Conservation (phyloP, 2,797 vertebrate genomes). For the Mallotus villosus region DNA sequence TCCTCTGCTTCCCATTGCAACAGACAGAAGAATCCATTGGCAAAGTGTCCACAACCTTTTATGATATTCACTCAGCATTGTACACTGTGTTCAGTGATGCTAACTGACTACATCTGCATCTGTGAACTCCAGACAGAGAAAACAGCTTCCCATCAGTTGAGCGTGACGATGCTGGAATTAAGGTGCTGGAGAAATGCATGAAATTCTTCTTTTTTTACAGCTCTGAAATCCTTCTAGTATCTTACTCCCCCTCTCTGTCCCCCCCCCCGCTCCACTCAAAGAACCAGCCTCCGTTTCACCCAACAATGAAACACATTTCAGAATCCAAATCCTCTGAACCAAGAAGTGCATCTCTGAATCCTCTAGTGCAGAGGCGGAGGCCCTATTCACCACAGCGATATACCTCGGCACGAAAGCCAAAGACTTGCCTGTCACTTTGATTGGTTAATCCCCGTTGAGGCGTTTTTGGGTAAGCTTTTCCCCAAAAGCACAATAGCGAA, state of each 20-base stretch:
- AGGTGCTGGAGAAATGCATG: slow-evolving; percentile 31
- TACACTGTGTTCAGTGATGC: background rate
- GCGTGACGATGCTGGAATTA: background rate
- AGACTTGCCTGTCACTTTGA: slow-evolving; percentile 14
- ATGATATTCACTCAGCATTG: background rate
- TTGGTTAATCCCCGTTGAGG: slow-evolving; percentile 19
- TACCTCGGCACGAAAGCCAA: slow-evolving; percentile 22
- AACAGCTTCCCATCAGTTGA: slow-evolving; percentile 13
- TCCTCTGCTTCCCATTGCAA: too few relatives aligned
- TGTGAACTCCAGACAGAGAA: background rate
- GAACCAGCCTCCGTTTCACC: slow-evolving; percentile 28
- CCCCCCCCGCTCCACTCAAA: slow-evolving; percentile 23
- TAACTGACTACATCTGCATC: background rate
- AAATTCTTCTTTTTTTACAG: slow-evolving; percentile 32
- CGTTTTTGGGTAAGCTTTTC: slow-evolving; percentile 6
- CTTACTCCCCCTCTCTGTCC: slow-evolving; percentile 2
- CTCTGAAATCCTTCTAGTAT: background rate
- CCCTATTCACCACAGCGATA: slow-evolving; percentile 7
- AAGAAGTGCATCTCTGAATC: background rate
- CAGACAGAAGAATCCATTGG: too few relatives aligned
- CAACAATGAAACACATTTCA: background rate
- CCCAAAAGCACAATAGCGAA: background rate
- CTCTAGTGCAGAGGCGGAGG: background rate
- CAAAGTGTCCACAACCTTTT: background rate
- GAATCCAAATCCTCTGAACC: slow-evolving; percentile 1